Evolutionary conservation across 2,888 invertebrate genomes (phyloP).

Genomic region (Eristalinus sepulchralis): DNA sequence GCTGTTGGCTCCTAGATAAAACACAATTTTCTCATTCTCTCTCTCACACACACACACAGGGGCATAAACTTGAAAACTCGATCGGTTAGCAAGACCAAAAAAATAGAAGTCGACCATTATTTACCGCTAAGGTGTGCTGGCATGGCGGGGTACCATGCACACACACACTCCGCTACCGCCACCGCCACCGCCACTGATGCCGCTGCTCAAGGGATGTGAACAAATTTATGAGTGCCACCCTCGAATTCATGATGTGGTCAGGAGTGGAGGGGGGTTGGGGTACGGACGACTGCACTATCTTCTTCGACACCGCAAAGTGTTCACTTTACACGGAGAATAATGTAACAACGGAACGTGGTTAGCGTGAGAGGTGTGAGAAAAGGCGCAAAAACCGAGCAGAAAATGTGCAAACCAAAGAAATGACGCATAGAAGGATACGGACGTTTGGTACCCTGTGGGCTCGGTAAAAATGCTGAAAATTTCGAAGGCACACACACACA

Average conservation of each 20-base stretch:
- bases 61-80: background rate
- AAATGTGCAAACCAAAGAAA: constrained; percentile 1
- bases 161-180: background rate
- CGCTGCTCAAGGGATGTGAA: constrained; percentile 7
- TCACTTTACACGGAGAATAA: constrained; percentile 58
- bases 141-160: background rate
- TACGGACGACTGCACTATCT: constrained; percentile 48
- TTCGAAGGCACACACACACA: constrained; percentile 51
- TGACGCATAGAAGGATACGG: constrained; percentile 3
- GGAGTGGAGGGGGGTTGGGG: background rate
- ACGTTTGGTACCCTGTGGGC: background rate
- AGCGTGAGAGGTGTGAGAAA: background rate
- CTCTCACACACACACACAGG: background rate
- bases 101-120: background rate
- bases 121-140: constrained; percentile 30
- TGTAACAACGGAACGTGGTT: constrained; percentile 21
- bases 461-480: constrained; percentile 58
- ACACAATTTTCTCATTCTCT: background rate
- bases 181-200: background rate
- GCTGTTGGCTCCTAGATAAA: background rate
- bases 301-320: constrained; percentile 59
- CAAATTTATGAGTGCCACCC: constrained; percentile 50
- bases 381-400: background rate
- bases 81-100: background rate
- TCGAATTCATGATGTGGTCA: constrained; percentile 28